These are phyloP conservation scores for Agonopterix heracliana DNA, from an alignment of 2,888 invertebrate species.

Conservation along the genomic window DNA sequence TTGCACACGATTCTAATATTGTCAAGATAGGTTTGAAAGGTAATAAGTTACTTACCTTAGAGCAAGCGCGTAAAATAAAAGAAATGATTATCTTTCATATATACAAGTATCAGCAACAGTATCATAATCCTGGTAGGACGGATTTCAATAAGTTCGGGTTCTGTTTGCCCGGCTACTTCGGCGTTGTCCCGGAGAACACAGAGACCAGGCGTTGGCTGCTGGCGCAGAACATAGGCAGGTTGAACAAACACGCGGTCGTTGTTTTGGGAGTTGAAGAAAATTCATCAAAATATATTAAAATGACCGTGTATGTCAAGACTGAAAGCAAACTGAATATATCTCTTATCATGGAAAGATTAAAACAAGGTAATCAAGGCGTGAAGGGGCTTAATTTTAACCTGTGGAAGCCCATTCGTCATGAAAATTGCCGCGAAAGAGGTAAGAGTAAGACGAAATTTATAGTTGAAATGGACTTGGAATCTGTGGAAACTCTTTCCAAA, in stretches of 20 bases:
- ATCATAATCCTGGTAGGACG: conserved; percentile 31
- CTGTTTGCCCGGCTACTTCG: conserved; percentile 45
- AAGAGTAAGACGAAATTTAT: background rate
- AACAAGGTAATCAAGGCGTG: conserved; percentile 45
- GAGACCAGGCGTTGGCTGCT: conserved; percentile 52
- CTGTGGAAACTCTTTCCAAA: conserved; percentile 40
- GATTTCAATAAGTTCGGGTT: conserved; percentile 57
- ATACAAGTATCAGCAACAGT: conserved; percentile 42
- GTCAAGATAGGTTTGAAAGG: conserved; percentile 49
- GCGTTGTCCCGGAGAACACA: conserved; percentile 47
- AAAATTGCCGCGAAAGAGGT: background rate
- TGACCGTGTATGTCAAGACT: conserved; percentile 29
- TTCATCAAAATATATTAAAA: conserved; percentile 35
- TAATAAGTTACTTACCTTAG: conserved; percentile 33
- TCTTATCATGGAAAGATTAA: conserved; percentile 34
- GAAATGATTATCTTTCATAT: conserved; percentile 49
- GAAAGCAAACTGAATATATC: conserved; percentile 16
- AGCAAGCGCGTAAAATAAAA: conserved; percentile 49
- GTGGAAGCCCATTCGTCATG: conserved; percentile 40
- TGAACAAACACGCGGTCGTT: conserved; percentile 34
- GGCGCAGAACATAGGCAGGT: conserved; percentile 38
- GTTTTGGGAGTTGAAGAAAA: conserved; percentile 38
- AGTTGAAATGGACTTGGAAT: conserved; percentile 40
- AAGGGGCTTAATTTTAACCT: conserved; percentile 47
- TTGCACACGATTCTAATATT: conserved; percentile 32